Evolutionary conservation across 2,113 vertebrate species (phyloP).

Genomic region (Pollimyrus isidori): DNA sequence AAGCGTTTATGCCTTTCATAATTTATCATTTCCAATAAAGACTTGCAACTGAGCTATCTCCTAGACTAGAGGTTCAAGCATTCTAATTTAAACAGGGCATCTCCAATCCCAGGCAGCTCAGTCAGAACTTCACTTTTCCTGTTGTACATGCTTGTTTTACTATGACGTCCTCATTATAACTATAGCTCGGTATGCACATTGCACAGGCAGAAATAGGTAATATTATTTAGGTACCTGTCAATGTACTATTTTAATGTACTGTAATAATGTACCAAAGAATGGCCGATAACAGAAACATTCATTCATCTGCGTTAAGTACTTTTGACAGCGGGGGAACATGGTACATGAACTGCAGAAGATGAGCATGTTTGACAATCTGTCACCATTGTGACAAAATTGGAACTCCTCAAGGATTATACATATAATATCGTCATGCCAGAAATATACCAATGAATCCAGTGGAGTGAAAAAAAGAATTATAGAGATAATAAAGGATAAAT

Average conservation of each 20-base stretch:
- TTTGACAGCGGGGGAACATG: not conserved
- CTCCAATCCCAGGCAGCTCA: not conserved
- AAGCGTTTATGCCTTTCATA: not conserved
- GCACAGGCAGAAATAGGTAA: not conserved
- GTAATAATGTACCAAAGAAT: not conserved
- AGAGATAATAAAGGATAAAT: not conserved
- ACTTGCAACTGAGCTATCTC: not conserved
- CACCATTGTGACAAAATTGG: not conserved
- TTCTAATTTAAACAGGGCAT: not conserved
- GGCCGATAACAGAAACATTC: too few species aligned
- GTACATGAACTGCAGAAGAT: not conserved
- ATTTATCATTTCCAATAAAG: conserved; percentile 11
- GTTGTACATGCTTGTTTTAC: not conserved
- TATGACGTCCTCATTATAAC: not conserved
- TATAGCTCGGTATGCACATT: not conserved
- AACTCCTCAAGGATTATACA: not conserved
- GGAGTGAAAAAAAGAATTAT: not conserved
- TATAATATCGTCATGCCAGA: not conserved
- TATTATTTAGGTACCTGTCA: conserved; percentile 3
- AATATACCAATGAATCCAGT: not conserved
- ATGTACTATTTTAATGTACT: not conserved
- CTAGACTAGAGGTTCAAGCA: not conserved
- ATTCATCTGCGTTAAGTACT: conserved; percentile 5
- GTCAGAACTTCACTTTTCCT: not conserved
- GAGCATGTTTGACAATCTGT: not conserved